Base-by-base conservation (phyloP, 1,140 invertebrate species). In the Euwallacea fornicatus region DNA sequence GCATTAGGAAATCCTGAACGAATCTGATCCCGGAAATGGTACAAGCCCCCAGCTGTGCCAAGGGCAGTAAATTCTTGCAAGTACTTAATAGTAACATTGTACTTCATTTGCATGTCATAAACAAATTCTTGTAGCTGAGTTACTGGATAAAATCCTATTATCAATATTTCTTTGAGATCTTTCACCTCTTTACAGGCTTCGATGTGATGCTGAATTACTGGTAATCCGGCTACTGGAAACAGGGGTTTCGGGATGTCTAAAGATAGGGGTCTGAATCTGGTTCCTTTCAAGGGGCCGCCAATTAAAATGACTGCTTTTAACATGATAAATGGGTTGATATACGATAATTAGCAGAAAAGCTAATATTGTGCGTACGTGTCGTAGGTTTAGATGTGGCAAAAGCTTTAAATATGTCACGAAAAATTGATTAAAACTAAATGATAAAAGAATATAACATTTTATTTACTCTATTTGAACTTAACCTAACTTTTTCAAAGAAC, bases 1-100 rank as follows among this genome's bases (percentile, higher is more conserved):
- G 89, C 91, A 56, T 93, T 88, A 0, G 96, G 95, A 80, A 91
- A 91, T 42, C 96, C 95, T 33, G 89, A 89, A 53, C 94, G 85
- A 75, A 99, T 97, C 82, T 98, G 95, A 84, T 98, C 97, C 44
- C 97, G 86, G 81, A 99, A 99, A 83, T 98, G 97, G 82, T 97
- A 98, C 76, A 99, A 89, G 16, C 97, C 96, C 54, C 98, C 98
- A 1, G 95, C 97, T 7, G 98, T 99, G 11, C 98, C 98, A 0
- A 99, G 82, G 0, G 94, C 88, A 44, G 91, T 93, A 77, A 95
- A 98, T 82, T 99, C 98, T 85, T 99, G 96, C 4, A 99, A 84
- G 84, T 99, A 93, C 91, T 91, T 89, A 61, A 97, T 94, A 73
- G 88, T 90, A 56, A 97, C 85, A 77, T 89, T 89, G 79, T 96